phyloP scores from a whole-genome alignment of 2,113 vertebrate genomes.

The Melanostigma gelatinosum region DNA sequence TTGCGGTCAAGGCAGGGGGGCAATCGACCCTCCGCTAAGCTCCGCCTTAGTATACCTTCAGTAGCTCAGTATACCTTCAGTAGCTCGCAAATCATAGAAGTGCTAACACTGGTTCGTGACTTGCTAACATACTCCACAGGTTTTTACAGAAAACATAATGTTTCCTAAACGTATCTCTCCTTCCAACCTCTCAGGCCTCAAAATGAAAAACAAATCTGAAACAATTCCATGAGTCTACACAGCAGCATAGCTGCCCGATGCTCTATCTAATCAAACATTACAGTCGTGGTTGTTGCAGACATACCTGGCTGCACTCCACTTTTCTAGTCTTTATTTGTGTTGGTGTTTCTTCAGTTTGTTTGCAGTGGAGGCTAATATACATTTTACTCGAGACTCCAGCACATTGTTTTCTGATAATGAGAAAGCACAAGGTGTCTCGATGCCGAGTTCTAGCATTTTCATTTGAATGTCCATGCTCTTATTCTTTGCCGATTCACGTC shows the following conservation, averaged over 20 bases:
- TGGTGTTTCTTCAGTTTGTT: slow-evolving; percentile 15
- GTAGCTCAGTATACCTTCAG: neutral
- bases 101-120: too few species aligned
- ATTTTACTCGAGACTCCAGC: slow-evolving; percentile 26
- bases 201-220: neutral
- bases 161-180: neutral
- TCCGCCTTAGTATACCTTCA: neutral
- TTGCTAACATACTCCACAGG: neutral
- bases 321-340: neutral
- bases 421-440: slow-evolving; percentile 14
- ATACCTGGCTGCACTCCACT: neutral
- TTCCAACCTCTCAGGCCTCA: neutral
- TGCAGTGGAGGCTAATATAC: slow-evolving; percentile 17
- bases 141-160: neutral
- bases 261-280: neutral
- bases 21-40: too few species aligned
- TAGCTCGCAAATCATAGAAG: neutral
- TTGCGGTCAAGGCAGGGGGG: neutral
- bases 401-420: slow-evolving; percentile 41
- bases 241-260: neutral
- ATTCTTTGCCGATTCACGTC: slow-evolving; percentile 3
- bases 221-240: neutral
- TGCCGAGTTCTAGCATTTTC: slow-evolving; percentile 7
- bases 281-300: neutral
- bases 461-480: neutral